These are phyloP conservation scores for Pseudoips prasinana DNA, from an alignment of 2,888 invertebrate species.

Conservation along the genomic window DNA sequence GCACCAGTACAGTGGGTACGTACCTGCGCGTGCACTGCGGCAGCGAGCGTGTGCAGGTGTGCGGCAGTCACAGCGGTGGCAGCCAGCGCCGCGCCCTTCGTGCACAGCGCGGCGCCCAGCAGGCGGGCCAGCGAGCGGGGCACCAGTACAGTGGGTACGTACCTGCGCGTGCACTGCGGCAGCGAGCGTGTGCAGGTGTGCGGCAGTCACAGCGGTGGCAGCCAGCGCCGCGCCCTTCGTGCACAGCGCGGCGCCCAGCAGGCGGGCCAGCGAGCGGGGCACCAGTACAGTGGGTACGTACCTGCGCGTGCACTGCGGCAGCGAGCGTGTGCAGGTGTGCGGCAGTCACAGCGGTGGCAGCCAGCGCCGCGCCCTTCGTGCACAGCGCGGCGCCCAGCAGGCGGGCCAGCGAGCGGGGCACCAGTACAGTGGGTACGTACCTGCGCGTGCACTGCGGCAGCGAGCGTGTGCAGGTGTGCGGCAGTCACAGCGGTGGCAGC, in stretches of 20 bases:
- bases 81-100: constrained; percentile 51
- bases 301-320: constrained; percentile 5
- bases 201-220: constrained; percentile 35
- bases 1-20: background rate
- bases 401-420: too few species aligned
- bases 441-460: constrained; percentile 49
- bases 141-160: background rate
- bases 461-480: constrained; percentile 50
- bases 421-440: constrained; percentile 12
- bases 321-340: constrained; percentile 47
- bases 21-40: constrained; percentile 57
- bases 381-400: too few species aligned
- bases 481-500: constrained; percentile 5
- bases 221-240: background rate
- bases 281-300: background rate
- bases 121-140: background rate
- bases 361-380: background rate
- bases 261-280: too few species aligned
- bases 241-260: too few species aligned
- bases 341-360: constrained; percentile 19
- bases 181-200: constrained; percentile 10
- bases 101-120: too few species aligned
- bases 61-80: constrained; percentile 83
- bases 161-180: background rate
- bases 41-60: constrained; percentile 85